Base-by-base conservation (phyloP, 1,140 invertebrate species). In the Ruditapes philippinarum region DNA sequence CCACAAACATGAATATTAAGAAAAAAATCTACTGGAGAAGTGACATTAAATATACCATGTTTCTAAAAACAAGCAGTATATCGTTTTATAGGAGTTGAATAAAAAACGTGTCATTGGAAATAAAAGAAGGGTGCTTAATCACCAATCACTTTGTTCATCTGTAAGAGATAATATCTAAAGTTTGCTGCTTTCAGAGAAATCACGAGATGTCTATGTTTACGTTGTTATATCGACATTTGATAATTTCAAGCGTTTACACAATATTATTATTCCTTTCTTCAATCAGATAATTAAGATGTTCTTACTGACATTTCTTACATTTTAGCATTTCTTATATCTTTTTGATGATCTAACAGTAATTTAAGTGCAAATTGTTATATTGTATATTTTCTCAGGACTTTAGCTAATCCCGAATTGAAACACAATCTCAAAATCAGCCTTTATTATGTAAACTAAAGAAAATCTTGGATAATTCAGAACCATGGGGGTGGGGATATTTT, bases 341-440 rank as follows among this genome's bases (percentile, higher is more conserved):
- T 78, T 78, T 78, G 45, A 78, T 78, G 25, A 78, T 78, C 74
- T 78, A 78, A 78, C 74, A 51, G 74, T 78, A 78, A 78, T 54
- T 51, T 78, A 78, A 78, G 74, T 78, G 74, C 74, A 78, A 54
- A 36, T 22, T 28, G 74, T 78, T 49, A 78, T 78, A 54, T 78
- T 78, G 74, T 78, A 78, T 78, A 78, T 78, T 78, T 78, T 78
- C 49, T 31, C 45, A 51, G 31, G 31, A 51, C n/a, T 54, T 49
- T n/a, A 14, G 17, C 28, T 78, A 78, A 78, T 78, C 74, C 74
- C 1, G 11, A 51, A 51, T 49, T 51, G 74, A 78, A 78, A 78
- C 54, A 78, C 74, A 78, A 78, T 78, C 74, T 25, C 22, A 31
- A 78, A 78, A 54, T 78, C 74, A 36, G 74, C 33, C 42, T 78